Evolutionary conservation across 2,888 invertebrate species (phyloP).

Genomic region (Lochmaea crataegi): DNA sequence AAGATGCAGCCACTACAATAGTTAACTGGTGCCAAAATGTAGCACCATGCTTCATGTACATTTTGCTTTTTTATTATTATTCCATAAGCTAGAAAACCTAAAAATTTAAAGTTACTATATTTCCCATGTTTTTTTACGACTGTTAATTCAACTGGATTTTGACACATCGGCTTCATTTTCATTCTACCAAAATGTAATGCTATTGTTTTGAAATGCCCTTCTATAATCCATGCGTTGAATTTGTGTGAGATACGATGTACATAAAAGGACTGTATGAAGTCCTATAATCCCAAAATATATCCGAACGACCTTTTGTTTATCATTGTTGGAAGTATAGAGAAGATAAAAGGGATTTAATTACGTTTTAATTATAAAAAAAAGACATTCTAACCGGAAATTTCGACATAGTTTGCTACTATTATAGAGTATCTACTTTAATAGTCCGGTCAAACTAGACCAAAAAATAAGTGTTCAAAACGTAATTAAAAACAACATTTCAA

Average conservation of each 20-base stretch:
- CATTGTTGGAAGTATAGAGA: background rate
- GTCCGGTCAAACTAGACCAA: no score
- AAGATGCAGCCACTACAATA: no score
- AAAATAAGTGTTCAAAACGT: no score
- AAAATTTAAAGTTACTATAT: no score
- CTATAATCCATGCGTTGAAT: slow-evolving; percentile 10
- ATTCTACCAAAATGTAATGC: background rate
- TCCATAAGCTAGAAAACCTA: no score
- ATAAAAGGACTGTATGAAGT: slow-evolving; percentile 5
- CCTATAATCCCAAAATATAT: slow-evolving; percentile 8
- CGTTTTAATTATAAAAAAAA: background rate
- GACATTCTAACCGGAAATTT: background rate
- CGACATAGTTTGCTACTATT: no score
- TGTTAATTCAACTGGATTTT: background rate
- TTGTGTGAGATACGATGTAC: slow-evolving; percentile 4
- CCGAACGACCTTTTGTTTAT: background rate
- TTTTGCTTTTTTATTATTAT: no score
- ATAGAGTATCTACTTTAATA: no score
- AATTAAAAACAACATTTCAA: no score
- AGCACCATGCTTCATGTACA: no score
- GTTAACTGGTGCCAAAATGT: no score
- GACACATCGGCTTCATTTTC: background rate
- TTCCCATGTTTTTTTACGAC: background rate
- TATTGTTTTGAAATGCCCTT: slow-evolving; percentile 5
- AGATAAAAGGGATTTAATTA: background rate